A percentile compares a stretch with the other conserved stretches of the same genome.
phyloP scores from a whole-genome alignment of 2,888 invertebrate species.

The Parasteatoda lunata region DNA sequence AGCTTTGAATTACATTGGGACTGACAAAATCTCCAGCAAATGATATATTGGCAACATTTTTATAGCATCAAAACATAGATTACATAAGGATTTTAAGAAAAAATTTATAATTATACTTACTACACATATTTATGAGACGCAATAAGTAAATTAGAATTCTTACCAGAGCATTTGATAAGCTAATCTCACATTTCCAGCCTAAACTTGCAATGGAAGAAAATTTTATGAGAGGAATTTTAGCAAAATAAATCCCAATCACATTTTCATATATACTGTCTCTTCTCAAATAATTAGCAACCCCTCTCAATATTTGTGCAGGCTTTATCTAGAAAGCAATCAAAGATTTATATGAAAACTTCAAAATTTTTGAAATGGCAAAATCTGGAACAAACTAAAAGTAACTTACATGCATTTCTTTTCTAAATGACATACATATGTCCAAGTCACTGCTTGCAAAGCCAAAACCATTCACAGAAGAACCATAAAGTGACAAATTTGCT shows the following conservation, averaged over 20 bases:
- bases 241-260: conserved; percentile 17
- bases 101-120: no score
- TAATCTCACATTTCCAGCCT: conserved; percentile 45
- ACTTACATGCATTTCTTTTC: conserved; percentile 15
- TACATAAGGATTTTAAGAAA: no score
- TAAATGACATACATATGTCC: conserved; percentile 55
- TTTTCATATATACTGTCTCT: not conserved
- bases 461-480: conserved; percentile 59
- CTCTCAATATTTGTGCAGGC: conserved; percentile 3
- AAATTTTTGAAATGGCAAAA: not conserved
- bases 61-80: no score
- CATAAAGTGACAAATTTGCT: conserved; percentile 40
- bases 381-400: not conserved
- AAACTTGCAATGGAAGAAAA: conserved; percentile 7
- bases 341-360: not conserved
- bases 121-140: no score
- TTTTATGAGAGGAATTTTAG: conserved; percentile 49
- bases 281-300: conserved; percentile 12
- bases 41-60: no score
- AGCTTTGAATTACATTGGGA: no score
- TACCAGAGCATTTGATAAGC: conserved; percentile 52
- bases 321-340: not conserved
- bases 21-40: no score
- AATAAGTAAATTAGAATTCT: not conserved
- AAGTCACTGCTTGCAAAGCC: conserved; percentile 49